Conservation (phyloP, 1,140 invertebrate genomes). For the Cheumatopsyche charites region DNA sequence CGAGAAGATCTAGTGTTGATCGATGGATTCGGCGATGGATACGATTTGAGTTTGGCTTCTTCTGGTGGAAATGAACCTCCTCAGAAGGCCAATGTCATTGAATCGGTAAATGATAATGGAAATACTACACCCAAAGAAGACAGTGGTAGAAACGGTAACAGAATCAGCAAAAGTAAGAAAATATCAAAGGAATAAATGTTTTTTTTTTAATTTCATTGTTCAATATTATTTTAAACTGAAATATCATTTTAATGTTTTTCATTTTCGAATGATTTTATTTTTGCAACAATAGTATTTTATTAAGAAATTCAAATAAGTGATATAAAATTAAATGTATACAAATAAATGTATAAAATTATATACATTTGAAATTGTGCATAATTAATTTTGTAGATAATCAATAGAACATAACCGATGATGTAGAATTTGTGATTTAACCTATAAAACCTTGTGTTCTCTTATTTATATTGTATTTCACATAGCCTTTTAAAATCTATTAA, state of each 20-base stretch:
- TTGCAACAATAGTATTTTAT: too few relatives aligned
- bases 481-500: too few relatives aligned
- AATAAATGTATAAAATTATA: too few relatives aligned
- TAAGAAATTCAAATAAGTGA: too few relatives aligned
- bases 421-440: too few relatives aligned
- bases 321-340: too few relatives aligned
- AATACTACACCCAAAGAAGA: neutral
- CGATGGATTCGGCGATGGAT: slow-evolving; percentile 31
- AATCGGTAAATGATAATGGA: neutral
- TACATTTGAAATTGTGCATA: too few relatives aligned
- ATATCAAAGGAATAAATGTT: neutral
- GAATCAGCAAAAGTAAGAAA: slow-evolving; percentile 8
- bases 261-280: too few relatives aligned
- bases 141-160: neutral
- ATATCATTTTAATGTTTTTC: neutral
- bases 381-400: too few relatives aligned
- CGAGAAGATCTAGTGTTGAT: slow-evolving; percentile 27
- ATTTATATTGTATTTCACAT: too few relatives aligned
- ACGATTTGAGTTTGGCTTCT: slow-evolving; percentile 44
- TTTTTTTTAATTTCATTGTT: neutral
- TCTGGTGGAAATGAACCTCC: slow-evolving; percentile 42
- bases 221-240: neutral
- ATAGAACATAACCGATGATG: too few relatives aligned
- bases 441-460: too few relatives aligned
- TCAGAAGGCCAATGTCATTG: neutral